Evolutionary conservation across 2,888 invertebrate genomes (phyloP).

Genomic region (Nasonovia ribisnigri): DNA sequence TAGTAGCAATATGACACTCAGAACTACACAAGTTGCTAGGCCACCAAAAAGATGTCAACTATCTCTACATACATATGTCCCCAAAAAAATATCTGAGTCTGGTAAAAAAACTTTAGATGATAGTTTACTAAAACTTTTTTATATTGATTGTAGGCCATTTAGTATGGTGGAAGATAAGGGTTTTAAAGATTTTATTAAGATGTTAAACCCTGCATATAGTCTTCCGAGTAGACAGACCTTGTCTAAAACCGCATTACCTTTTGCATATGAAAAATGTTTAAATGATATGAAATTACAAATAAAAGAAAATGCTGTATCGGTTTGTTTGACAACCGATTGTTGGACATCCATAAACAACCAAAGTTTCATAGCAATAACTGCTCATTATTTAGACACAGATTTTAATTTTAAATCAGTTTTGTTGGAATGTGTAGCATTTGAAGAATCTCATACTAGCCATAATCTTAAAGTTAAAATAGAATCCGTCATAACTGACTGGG

Average conservation of each 20-base stretch:
- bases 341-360: neutral
- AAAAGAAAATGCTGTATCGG: neutral
- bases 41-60: neutral
- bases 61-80: neutral
- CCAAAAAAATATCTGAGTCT: neutral
- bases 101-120: neutral
- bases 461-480: no score
- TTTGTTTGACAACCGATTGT: neutral
- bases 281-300: neutral
- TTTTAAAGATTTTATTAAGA: neutral
- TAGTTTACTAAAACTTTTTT: neutral
- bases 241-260: neutral
- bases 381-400: no score
- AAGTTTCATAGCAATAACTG: no score
- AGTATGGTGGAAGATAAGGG: neutral
- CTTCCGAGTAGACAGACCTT: neutral
- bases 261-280: neutral
- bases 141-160: neutral
- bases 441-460: no score
- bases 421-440: no score
- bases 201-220: neutral
- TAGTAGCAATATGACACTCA: neutral
- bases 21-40: neutral
- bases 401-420: no score
- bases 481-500: no score